These are phyloP conservation scores for Harlomillsia oculata DNA, from an alignment of 1,140 invertebrate species.

Conservation along the genomic window DNA sequence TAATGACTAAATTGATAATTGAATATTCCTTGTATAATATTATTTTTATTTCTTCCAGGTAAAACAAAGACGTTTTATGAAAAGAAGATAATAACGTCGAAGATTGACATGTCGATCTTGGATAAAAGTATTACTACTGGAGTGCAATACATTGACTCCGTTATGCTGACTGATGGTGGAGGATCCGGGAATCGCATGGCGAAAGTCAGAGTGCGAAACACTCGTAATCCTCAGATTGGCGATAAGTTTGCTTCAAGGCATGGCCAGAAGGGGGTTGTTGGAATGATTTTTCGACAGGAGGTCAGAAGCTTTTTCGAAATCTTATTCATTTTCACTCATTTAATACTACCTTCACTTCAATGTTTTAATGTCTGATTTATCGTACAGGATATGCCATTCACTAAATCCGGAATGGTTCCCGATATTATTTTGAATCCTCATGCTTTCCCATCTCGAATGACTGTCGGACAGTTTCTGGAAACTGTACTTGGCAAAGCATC, in stretches of 20 bases:
- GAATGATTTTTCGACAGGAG: constrained; percentile 92
- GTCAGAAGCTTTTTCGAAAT: constrained; percentile 36
- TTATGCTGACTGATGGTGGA: too few species aligned
- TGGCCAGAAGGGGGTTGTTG: constrained; percentile 98
- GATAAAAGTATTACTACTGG: too few species aligned
- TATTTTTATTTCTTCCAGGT: constrained; percentile 40
- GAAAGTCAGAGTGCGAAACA: constrained; percentile 78
- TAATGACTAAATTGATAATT: too few species aligned
- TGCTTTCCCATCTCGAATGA: constrained; percentile 98
- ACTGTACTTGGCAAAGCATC: constrained; percentile 88
- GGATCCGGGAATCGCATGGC: constrained; percentile 98
- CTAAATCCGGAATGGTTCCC: constrained; percentile 87
- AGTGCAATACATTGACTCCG: too few species aligned
- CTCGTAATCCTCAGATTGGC: constrained; percentile 91
- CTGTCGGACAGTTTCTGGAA: constrained; percentile 99
- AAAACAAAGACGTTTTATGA: neutral
- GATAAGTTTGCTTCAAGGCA: constrained; percentile 98
- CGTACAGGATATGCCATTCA: constrained; percentile 89
- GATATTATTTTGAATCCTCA: constrained; percentile 99
- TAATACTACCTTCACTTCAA: neutral
- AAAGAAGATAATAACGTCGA: too few species aligned
- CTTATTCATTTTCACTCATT: neutral
- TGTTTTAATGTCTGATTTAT: neutral
- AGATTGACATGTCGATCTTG: too few species aligned
- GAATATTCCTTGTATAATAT: too few species aligned